Conservation (phyloP, 23 tunicate species). For the Diplosoma virens region DNA sequence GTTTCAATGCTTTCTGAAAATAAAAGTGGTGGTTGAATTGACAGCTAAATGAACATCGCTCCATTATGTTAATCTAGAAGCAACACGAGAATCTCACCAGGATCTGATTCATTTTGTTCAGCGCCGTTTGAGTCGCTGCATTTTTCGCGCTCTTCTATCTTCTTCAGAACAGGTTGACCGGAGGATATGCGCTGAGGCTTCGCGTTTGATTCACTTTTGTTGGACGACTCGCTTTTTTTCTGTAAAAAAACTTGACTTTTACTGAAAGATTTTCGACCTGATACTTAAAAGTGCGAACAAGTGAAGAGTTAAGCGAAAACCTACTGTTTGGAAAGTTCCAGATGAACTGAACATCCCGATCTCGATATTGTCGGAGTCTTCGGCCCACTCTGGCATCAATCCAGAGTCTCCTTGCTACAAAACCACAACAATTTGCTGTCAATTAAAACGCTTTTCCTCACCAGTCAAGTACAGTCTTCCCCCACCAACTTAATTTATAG, state of each 20-base stretch:
- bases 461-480: too few species aligned
- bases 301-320: too few species aligned
- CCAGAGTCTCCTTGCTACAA: constrained; percentile 47
- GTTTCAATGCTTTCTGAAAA: too few species aligned
- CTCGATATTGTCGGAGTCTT: constrained; percentile 47
- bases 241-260: background rate
- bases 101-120: too few species aligned
- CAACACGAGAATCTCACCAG: too few species aligned
- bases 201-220: background rate
- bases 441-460: background rate
- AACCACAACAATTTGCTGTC: background rate
- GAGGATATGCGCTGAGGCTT: background rate
- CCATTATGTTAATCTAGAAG: too few species aligned
- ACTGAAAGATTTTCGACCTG: too few species aligned
- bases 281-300: too few species aligned
- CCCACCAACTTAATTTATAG: too few species aligned
- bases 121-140: background rate
- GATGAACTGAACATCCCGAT: constrained; percentile 56
- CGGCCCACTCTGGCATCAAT: constrained; percentile 84
- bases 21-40: too few species aligned
- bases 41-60: too few species aligned
- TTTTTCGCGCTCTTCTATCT: constrained; percentile 34
- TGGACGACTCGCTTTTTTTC: background rate
- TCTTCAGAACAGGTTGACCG: constrained; percentile 10
- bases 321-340: constrained; percentile 50